Evolutionary conservation across 1,140 invertebrate species (phyloP), one percentile per base, ranked within the genome.

Genomic region (Ceratina japonica): DNA sequence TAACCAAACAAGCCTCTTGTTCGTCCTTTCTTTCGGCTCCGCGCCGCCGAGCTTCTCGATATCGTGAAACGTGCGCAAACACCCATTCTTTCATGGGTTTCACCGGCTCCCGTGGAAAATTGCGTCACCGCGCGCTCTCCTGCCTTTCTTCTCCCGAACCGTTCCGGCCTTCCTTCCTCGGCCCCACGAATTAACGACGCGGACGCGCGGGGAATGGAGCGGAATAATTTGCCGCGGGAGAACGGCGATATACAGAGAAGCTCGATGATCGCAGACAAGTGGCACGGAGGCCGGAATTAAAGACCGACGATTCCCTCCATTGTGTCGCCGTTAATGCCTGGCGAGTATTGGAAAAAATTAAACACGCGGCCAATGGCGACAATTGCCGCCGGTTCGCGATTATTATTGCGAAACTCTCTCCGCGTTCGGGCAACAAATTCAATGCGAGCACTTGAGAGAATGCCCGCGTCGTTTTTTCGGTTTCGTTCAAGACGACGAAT

Each of bases 31-130:
- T 74, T 84, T 73, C n/a, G 68, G 49, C 56, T 74, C 75, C 66
- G 54, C 22, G 68, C 71, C 37, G 37, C 5, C 37, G 37, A 68
- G 78, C 58, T 77, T 75, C 78, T 27, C 71, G 72, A 71, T 70
- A 80, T 73, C 77, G 51, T 58, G 68, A 75, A 75, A 79, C 76
- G 76, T 80, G 71, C 58, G 77, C 83, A 59, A 80, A 84, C 69
- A 71, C 77, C 37, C 68, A 76, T 80, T 76, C 81, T 44, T 68
- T 70, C 49, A 71, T n/a, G n/a, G 73, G 10, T 66, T 66, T 74
- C 49, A 18, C 44, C 37, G 58, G 37, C 49, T 61, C 44, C 37
- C 61, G 72, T 37, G n/a, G 72, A 74, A 44, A 74, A 74, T 64
- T 54, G 49, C 72, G 24, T 61, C 44, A 44, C 56, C 27, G 37